Evolutionary conservation across 2,113 vertebrate species (phyloP).

Genomic region (Columba livia): DNA sequence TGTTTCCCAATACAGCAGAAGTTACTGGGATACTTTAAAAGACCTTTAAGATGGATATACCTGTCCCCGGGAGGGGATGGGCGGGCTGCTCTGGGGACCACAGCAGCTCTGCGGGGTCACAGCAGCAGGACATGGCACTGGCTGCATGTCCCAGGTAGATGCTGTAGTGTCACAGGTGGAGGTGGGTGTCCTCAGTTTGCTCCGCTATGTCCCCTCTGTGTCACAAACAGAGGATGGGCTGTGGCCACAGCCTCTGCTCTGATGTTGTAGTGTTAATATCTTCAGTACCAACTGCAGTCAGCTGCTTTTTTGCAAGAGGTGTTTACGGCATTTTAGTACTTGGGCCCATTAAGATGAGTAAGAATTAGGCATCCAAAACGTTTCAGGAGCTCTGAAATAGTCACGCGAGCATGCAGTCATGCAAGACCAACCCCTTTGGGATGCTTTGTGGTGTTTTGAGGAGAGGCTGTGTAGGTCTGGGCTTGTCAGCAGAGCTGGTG

Average conservation of each 20-base stretch:
- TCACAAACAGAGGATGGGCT: neutral
- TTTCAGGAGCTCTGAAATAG: neutral
- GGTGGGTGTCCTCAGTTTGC: neutral
- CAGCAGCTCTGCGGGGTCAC: accelerated
- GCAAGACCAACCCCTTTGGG: neutral
- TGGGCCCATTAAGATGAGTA: too few relatives aligned
- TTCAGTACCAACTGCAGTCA: neutral
- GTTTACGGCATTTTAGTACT: accelerated
- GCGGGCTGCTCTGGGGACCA: neutral
- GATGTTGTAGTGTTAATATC: accelerated
- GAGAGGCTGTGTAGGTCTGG: neutral
- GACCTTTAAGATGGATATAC: neutral
- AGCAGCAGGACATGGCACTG: neutral
- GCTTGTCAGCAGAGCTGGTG: neutral
- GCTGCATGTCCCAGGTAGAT: accelerated
- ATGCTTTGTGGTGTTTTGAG: neutral
- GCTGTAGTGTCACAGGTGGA: neutral
- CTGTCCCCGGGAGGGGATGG: neutral
- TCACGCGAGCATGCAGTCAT: accelerated
- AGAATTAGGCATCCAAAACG: neutral
- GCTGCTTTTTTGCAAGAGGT: neutral
- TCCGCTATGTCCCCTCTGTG: neutral
- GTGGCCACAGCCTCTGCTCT: neutral
- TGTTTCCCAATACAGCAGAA: neutral
- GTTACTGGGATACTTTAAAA: neutral